Conservation (phyloP, 1,140 invertebrate species). For the Eupristina koningsbergeri region DNA sequence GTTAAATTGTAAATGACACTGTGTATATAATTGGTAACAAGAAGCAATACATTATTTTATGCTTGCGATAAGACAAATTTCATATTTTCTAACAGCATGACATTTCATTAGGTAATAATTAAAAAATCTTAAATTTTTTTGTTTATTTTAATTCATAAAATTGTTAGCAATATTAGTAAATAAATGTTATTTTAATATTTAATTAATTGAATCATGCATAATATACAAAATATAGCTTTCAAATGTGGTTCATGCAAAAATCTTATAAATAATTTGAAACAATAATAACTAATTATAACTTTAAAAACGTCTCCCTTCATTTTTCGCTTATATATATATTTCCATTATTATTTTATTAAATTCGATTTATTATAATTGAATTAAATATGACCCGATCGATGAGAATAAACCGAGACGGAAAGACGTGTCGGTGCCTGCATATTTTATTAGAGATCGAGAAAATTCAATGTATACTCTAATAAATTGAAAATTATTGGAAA, state of each 20-base stretch:
- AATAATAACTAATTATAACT: neutral
- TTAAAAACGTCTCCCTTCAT: neutral
- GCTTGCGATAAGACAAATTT: constrained; percentile 37
- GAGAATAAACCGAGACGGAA: constrained; percentile 12
- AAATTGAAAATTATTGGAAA: constrained; percentile 13
- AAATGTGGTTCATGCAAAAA: neutral
- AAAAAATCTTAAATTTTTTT: constrained; percentile 25
- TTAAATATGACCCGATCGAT: constrained; percentile 16
- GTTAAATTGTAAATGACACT: constrained; percentile 63
- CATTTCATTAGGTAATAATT: constrained; percentile 57
- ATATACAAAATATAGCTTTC: neutral
- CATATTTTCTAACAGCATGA: constrained; percentile 70
- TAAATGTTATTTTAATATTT: constrained; percentile 34
- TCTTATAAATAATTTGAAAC: neutral
- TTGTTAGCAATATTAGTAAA: neutral
- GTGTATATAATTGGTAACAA: constrained; percentile 64
- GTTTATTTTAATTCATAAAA: neutral
- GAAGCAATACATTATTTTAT: constrained; percentile 40
- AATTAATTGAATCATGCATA: neutral
- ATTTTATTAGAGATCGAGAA: constrained; percentile 48
- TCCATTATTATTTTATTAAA: constrained; percentile 44
- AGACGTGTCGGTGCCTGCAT: constrained; percentile 72
- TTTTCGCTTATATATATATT: neutral
- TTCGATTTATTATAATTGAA: constrained; percentile 42
- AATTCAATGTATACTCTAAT: constrained; percentile 25